Evolutionary conservation across 2,113 vertebrate species (phyloP).

Genomic region (Nibea coibor): DNA sequence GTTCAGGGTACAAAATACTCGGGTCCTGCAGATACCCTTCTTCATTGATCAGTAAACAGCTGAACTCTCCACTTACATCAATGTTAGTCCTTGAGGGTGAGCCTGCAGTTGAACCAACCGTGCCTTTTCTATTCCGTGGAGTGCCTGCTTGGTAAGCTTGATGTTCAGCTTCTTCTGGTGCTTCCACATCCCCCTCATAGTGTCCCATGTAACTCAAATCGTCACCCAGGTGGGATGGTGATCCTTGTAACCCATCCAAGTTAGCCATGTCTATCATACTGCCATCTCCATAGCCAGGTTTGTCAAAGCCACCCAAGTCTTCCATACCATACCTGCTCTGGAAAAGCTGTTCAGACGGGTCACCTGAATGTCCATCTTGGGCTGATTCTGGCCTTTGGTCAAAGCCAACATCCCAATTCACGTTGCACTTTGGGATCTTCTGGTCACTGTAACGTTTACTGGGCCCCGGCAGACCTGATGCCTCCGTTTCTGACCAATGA

Average conservation of each 20-base stretch:
- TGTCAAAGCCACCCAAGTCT: slow-evolving; percentile 70
- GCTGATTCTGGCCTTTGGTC: slow-evolving; percentile 63
- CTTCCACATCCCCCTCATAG: slow-evolving; percentile 65
- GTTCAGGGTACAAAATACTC: slow-evolving; percentile 63
- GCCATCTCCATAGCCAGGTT: slow-evolving; percentile 64
- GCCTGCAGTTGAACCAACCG: neutral
- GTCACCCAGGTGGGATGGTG: slow-evolving; percentile 63
- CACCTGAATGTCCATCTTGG: slow-evolving; percentile 53
- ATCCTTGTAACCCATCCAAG: slow-evolving; percentile 68
- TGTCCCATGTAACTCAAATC: slow-evolving; percentile 67
- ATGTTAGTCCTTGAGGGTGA: slow-evolving; percentile 59
- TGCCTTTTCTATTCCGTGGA: slow-evolving; percentile 38
- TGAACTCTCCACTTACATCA: slow-evolving; percentile 66
- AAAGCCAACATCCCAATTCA: slow-evolving; percentile 74
- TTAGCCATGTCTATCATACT: slow-evolving; percentile 72
- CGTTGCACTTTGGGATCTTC: slow-evolving; percentile 71
- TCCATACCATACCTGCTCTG: slow-evolving; percentile 73
- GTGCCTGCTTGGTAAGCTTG: slow-evolving; percentile 54
- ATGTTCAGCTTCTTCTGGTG: slow-evolving; percentile 55
- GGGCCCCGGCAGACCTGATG: slow-evolving; percentile 64
- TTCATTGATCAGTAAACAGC: slow-evolving; percentile 84
- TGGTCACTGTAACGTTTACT: slow-evolving; percentile 74
- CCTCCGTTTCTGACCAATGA: slow-evolving; percentile 55
- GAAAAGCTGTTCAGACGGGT: slow-evolving; percentile 68
- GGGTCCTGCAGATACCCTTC: slow-evolving; percentile 83